Percentiles rank a stretch among this genome's conserved stretches.
phyloP scores from a whole-genome alignment of 2,113 vertebrate species.

The Melanerpes aurifrons region DNA sequence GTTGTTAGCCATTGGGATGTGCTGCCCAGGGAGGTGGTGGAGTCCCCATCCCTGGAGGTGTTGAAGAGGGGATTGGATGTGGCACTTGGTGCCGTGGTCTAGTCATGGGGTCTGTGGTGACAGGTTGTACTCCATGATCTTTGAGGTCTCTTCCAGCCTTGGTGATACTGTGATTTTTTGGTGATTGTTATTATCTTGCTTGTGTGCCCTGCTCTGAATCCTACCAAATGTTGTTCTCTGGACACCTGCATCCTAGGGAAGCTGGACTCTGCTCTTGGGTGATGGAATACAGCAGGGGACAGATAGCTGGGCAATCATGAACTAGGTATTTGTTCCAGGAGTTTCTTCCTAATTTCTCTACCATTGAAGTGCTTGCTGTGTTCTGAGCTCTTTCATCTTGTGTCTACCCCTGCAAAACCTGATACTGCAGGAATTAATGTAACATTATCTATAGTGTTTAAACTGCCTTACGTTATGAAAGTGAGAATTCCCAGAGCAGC shows the following conservation, averaged over 20 bases:
- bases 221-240: neutral
- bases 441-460: neutral
- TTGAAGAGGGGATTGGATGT: no score
- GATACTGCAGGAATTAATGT: conserved; percentile 33
- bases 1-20: no score
- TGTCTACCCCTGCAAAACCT: conserved; percentile 24
- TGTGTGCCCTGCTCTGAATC: neutral
- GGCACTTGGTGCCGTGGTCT: no score
- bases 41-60: no score
- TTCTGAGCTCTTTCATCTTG: conserved; percentile 16
- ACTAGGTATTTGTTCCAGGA: neutral
- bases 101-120: no score
- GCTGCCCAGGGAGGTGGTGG: no score
- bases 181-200: neutral
- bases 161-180: neutral
- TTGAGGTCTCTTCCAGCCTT: no score
- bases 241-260: neutral
- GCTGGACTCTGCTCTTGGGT: neutral
- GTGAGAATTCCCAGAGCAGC: conserved; percentile 45
- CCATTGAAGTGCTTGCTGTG: neutral
- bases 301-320: neutral
- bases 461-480: neutral
- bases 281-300: neutral
- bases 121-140: no score
- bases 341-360: neutral